Base-by-base conservation (phyloP, 2,888 invertebrate species). In the Chydorus sphaericus region DNA sequence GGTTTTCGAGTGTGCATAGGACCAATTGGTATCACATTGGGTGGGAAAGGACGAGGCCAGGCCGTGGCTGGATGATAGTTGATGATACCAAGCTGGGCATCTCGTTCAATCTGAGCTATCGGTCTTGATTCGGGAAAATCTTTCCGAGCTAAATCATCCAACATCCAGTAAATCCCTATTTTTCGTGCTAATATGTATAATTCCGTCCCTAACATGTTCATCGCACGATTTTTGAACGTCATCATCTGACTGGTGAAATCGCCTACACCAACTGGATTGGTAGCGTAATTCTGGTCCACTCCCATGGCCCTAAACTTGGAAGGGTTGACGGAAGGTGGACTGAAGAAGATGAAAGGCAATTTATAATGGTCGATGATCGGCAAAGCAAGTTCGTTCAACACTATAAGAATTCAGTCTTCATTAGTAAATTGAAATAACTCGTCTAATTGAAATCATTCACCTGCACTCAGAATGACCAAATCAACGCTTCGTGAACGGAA, bases 91-190 rank as follows among this genome's bases (percentile, higher is more conserved):
- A 39, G 20, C n/a, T 23, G n/a, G 7, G 39, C 39, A 8, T 39
- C 20, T n/a, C 16, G 7, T n/a, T 39, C 39, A 39, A 39, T 39
- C 8, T 39, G 18, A 5, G 14, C 5, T 33, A 52, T 52, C 11
- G 52, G n/a, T 31, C 33, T 28, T 18, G 31, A 33, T 23, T 52
- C 36, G 31, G 52, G 52, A 18, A 52, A 52, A 26, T 33, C 26
- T 20, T 31, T 23, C 14, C 10, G 8, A 10, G 37, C n/a, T 2
- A 33, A 16, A 10, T 36, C 20, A 1, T 52, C 36, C 1, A 52
- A 10, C 16, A 5, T 23, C 4, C n/a, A 7, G 2, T 36, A 8
- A 10, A 28, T 26, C 4, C 18, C 14, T 6, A 20, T 10, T 31
- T 52, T n/a, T 10, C 52, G 31, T 18, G 18, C 5, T 3, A 31